These are phyloP conservation scores for Hemichromis elongatus DNA, from an alignment of 2,113 vertebrate species.

Conservation along the genomic window DNA sequence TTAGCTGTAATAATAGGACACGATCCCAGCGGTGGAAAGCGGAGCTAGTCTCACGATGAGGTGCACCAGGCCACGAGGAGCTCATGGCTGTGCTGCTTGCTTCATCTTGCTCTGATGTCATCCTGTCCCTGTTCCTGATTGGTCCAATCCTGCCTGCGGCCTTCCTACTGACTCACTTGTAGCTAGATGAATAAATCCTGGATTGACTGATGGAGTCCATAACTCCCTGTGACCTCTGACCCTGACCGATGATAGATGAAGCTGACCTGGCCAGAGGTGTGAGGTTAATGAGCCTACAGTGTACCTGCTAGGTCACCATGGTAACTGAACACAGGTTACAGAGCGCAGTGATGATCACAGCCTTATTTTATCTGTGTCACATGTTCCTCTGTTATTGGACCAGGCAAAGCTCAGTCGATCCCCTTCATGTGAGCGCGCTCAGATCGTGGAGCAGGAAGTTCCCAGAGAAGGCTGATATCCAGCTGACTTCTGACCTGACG, in stretches of 20 bases:
- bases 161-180: not conserved
- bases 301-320: not conserved
- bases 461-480: not conserved
- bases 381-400: rapidly evolving
- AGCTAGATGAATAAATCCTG: not conserved
- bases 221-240: not conserved
- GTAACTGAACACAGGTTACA: not conserved
- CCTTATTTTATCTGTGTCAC: not conserved
- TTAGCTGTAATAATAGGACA: not conserved
- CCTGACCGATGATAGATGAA: not conserved
- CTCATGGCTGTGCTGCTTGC: not conserved
- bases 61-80: not conserved
- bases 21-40: not conserved
- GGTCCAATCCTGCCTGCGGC: not conserved
- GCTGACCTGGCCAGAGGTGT: not conserved
- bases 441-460: not conserved
- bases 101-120: not conserved
- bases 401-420: not conserved
- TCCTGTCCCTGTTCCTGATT: not conserved
- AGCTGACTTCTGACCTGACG: too few relatives aligned
- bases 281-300: not conserved
- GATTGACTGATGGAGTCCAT: not conserved
- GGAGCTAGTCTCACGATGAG: rapidly evolving
- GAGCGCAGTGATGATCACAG: not conserved
- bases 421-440: not conserved